Conservation (phyloP, 2,888 invertebrate genomes). For the Gastrophysa polygoni region DNA sequence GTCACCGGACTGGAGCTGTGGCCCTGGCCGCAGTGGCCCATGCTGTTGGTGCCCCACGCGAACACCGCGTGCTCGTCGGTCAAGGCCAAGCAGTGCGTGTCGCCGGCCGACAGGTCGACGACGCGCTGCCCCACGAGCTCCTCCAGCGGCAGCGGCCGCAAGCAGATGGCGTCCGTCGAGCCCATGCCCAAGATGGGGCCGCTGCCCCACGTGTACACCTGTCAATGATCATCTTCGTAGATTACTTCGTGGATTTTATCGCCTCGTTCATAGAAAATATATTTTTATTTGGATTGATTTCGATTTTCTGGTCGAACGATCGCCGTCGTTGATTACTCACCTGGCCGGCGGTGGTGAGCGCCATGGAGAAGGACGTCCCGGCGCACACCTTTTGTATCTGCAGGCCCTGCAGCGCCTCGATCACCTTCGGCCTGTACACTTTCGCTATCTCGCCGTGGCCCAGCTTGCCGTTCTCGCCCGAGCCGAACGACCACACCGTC, state of each 20-base stretch:
- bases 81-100: conserved; percentile 67
- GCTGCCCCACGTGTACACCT: conserved; percentile 68
- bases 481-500: conserved; percentile 65
- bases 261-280: no score
- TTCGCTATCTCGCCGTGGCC: conserved; percentile 57
- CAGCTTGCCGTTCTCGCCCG: conserved; percentile 64
- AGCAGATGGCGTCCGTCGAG: conserved; percentile 62
- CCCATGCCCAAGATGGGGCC: conserved; percentile 67
- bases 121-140: conserved; percentile 61
- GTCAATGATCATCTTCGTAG: no score
- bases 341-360: conserved; percentile 61
- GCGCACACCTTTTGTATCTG: conserved; percentile 64
- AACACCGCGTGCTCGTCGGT: conserved; percentile 62
- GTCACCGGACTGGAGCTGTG: conserved; percentile 65
- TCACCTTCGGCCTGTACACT: conserved; percentile 63
- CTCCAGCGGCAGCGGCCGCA: conserved; percentile 63
- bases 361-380: conserved; percentile 63
- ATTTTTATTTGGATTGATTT: no score
- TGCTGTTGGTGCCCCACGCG: conserved; percentile 69
- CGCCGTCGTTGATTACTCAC: no score
- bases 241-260: no score
- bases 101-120: conserved; percentile 67
- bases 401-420: conserved; percentile 65
- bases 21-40: conserved; percentile 70
- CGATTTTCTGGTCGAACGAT: no score